Conservation (phyloP, 2,113 vertebrate genomes). For the Toxotes jaculatrix region DNA sequence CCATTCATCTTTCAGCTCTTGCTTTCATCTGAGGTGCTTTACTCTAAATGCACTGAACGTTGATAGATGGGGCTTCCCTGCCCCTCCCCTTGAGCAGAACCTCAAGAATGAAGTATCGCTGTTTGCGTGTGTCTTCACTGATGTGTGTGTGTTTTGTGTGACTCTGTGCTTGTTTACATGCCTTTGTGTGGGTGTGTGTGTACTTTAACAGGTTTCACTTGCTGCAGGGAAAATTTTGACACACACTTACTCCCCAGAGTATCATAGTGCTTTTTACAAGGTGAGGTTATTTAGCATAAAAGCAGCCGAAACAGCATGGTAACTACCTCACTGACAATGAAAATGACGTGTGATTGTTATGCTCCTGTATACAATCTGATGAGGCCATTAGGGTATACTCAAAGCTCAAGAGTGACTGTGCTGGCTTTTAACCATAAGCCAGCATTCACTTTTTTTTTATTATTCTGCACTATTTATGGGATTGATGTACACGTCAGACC, state of each 20-base stretch:
- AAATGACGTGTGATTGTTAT: constrained; percentile 52
- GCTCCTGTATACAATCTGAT: constrained; percentile 24
- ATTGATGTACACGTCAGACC: constrained; percentile 45
- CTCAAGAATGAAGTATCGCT: constrained; percentile 53
- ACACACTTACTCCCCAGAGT: constrained; percentile 44
- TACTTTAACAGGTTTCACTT: constrained; percentile 34
- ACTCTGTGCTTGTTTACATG: constrained; percentile 43
- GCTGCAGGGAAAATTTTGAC: constrained; percentile 47
- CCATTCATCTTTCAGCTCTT: constrained; percentile 68
- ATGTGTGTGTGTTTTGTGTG: constrained; percentile 13
- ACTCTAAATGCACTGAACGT: constrained; percentile 73
- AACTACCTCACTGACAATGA: constrained; percentile 34
- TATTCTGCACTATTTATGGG: constrained; percentile 35
- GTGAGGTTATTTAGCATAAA: constrained; percentile 61
- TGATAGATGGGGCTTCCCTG: constrained; percentile 69
- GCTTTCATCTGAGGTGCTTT: constrained; percentile 74
- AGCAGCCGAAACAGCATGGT: constrained; percentile 37
- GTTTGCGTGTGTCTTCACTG: constrained; percentile 28
- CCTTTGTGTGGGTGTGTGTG: constrained; percentile 35
- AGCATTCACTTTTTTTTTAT: constrained; percentile 32
- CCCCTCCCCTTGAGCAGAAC: constrained; percentile 47
- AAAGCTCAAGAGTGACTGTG: constrained; percentile 33
- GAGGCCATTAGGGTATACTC: constrained; percentile 37
- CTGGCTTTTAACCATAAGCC: constrained; percentile 58
- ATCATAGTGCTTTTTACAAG: constrained; percentile 51